Evolutionary conservation across 2,797 vertebrate genomes (phyloP).

Genomic region (Manis javanica): DNA sequence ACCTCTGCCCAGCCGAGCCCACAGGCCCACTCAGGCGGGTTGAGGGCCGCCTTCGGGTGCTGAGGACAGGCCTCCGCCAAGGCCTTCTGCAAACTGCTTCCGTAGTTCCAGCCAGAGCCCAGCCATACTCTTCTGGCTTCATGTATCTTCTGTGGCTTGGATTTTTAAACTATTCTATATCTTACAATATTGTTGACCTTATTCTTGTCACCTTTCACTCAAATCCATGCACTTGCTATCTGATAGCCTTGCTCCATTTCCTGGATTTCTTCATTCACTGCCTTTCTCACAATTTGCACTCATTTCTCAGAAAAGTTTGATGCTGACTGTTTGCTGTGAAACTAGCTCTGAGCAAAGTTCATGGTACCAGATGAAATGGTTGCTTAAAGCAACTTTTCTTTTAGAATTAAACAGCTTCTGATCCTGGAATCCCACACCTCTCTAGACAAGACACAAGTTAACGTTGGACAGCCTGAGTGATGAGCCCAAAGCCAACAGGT

Average conservation of each 20-base stretch:
- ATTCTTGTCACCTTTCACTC: constrained; percentile 7
- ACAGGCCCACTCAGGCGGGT: rapidly evolving
- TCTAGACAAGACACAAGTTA: neutral
- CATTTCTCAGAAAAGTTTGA: constrained; percentile 57
- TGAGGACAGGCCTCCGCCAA: neutral
- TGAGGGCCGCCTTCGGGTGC: too few species aligned
- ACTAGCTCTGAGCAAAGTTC: constrained; percentile 53
- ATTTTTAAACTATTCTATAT: neutral
- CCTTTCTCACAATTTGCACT: neutral
- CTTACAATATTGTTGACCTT: neutral
- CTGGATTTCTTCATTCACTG: neutral
- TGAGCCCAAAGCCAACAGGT: rapidly evolving
- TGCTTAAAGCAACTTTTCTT: neutral
- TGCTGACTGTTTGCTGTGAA: constrained; percentile 14
- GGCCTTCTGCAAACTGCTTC: neutral
- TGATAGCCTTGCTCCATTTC: constrained; percentile 22
- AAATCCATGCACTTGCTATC: neutral
- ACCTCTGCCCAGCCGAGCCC: too few species aligned
- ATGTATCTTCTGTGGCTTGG: neutral
- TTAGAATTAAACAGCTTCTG: neutral
- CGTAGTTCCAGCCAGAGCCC: neutral
- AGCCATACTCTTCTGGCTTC: neutral
- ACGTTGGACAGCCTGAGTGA: rapidly evolving
- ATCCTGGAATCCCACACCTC: neutral
- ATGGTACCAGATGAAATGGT: neutral